These are phyloP conservation scores for Onthophagus taurus DNA, from an alignment of 1,140 invertebrate species.

Conservation along the genomic window DNA sequence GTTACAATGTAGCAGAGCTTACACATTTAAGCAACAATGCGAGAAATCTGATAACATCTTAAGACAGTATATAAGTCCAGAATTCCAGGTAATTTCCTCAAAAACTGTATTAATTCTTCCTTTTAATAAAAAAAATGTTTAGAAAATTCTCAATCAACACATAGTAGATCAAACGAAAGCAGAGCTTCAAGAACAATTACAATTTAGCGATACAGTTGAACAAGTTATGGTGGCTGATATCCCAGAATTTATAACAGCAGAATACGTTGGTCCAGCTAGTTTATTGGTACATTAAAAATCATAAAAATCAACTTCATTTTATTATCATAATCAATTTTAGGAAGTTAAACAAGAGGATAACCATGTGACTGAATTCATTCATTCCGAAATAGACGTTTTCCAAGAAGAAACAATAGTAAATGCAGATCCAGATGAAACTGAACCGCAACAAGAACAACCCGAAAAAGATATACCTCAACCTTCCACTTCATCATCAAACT, in stretches of 20 bases:
- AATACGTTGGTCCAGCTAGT: conserved; percentile 6
- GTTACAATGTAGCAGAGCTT: conserved; percentile 40
- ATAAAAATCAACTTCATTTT: conserved; percentile 2
- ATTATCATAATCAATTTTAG: not conserved
- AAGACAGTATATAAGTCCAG: conserved; percentile 32
- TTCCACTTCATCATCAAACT: conserved; percentile 15
- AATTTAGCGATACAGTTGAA: conserved; percentile 22
- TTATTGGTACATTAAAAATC: not conserved
- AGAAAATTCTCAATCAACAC: conserved; percentile 9
- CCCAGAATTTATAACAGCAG: conserved; percentile 25
- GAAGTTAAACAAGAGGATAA: not conserved
- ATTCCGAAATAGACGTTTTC: conserved; percentile 2
- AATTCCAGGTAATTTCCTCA: conserved; percentile 34
- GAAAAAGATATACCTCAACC: too few relatives aligned
- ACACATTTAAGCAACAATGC: conserved; percentile 42
- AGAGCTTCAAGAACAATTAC: conserved; percentile 26
- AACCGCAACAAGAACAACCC: conserved; percentile 2
- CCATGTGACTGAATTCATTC: conserved; percentile 3
- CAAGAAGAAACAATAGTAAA: conserved; percentile 11
- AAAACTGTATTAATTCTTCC: not conserved
- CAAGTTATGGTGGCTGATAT: conserved; percentile 26
- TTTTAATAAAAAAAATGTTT: not conserved
- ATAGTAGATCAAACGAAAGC: conserved; percentile 24
- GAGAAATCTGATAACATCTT: conserved; percentile 40
- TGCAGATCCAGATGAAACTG: conserved; percentile 9